phyloP scores from a whole-genome alignment of 2,797 vertebrate genomes.

The Myiothlypis chrysogaster region DNA sequence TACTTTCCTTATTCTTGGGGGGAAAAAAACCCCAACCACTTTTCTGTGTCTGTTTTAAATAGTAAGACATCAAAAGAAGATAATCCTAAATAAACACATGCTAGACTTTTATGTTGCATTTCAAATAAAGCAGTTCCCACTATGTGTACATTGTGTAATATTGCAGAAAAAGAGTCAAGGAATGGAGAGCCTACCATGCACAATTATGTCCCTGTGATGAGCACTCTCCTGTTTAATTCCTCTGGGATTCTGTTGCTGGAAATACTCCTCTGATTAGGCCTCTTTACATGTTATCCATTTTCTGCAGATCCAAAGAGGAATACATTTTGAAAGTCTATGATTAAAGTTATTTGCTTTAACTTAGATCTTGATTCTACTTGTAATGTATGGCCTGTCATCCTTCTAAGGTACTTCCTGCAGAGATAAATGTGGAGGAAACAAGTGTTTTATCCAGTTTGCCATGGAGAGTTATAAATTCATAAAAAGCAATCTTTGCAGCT shows the following conservation, averaged over 20 bases:
- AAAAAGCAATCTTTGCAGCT: background rate
- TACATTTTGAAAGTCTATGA: background rate
- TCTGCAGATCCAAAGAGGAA: background rate
- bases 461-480: slow-evolving; percentile 9
- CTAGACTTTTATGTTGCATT: background rate
- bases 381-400: background rate
- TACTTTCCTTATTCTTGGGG: background rate
- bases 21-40: fast-evolving
- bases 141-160: background rate
- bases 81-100: background rate
- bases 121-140: background rate
- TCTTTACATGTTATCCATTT: slow-evolving; percentile 11
- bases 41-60: background rate
- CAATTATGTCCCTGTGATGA: background rate
- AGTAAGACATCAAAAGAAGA: background rate
- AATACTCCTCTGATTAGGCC: background rate
- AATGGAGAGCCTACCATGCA: background rate
- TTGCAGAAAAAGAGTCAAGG: background rate
- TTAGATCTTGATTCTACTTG: slow-evolving; percentile 20
- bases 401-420: slow-evolving; percentile 25
- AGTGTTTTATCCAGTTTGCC: slow-evolving; percentile 19
- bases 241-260: background rate
- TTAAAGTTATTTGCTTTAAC: slow-evolving; percentile 40
- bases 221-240: background rate
- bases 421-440: slow-evolving; percentile 35